Base-by-base conservation (phyloP, 1,140 invertebrate species). In the Hydropsyche tenuis region DNA sequence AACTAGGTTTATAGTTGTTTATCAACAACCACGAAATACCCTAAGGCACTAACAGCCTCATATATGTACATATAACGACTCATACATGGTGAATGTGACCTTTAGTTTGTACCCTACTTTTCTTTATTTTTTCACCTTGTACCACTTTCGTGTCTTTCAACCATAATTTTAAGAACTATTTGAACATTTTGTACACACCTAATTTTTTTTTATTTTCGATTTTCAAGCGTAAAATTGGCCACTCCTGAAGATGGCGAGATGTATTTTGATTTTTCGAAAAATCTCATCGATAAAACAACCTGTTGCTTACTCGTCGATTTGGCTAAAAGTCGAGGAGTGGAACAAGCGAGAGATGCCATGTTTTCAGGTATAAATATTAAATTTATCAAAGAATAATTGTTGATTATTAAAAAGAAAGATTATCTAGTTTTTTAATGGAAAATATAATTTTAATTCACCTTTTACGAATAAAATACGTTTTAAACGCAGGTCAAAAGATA, bases 211-310 rank as follows among this genome's bases (percentile, higher is more conserved):
- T n/a, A n/a, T n/a, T n/a, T n/a, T n/a, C n/a, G n/a, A 27, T 66
- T 86, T 86, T 78, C 82, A n/a, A 96, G 94, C 82, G 82, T 94
- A 46, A 88, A 84, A 46, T 78, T 97, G 23, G 78, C 86, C 12
- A 95, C 94, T 6, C 92, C 93, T 37, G 86, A 90, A 73, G 94
- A 96, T 88, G 94, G 94, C 18, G 89, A 93, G 1, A 94, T 99
- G 80, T 86, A 99, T 23, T 77, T 88, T 71, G 98, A 99, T 86
- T 99, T 93, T 84, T 99, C 97, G 11, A 99, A 99, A 85, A 99
- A 99, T 85, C 87, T 96, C 16, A 88, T 99, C 66, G 91, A 94
- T 80, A 89, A 93, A 18, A 89, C 93, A 77, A 89, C 91, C 0
- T 86, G 97, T 76, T 80, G 86, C 2, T 80, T 94, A 7, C 87